These are phyloP conservation scores for Leptinotarsa tumamoca DNA, from an alignment of 2,888 invertebrate genomes.

Conservation along the genomic window DNA sequence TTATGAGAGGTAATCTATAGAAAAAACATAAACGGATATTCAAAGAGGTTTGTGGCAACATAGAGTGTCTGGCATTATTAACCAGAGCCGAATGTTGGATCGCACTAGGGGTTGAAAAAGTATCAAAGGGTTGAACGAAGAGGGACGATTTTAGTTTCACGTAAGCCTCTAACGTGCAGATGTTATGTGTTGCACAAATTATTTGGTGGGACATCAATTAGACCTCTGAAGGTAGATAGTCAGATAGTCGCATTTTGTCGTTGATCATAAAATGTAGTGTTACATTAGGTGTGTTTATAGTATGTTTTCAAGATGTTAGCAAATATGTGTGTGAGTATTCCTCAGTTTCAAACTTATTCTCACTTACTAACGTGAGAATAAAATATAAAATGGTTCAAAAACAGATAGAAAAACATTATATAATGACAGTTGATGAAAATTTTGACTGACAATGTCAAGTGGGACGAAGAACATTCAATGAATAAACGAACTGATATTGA, in stretches of 20 bases:
- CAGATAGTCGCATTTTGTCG: conserved; percentile 25
- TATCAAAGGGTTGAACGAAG: conserved; percentile 45
- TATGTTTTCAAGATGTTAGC: not conserved
- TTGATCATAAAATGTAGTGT: conserved; percentile 6
- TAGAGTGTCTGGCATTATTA: conserved; percentile 65
- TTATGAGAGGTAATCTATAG: conserved; percentile 61
- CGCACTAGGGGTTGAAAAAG: conserved; percentile 44
- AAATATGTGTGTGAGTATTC: not conserved
- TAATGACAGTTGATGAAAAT: too few relatives aligned
- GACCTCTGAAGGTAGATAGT: conserved; percentile 30
- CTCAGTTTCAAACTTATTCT: too few relatives aligned
- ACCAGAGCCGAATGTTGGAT: conserved; percentile 45
- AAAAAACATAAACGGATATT: conserved; percentile 66
- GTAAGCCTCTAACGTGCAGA: conserved; percentile 56
- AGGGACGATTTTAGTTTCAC: conserved; percentile 44
- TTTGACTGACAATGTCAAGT: too few relatives aligned
- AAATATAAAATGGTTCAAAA: too few relatives aligned
- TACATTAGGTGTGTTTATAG: not conserved
- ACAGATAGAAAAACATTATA: too few relatives aligned
- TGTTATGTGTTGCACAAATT: conserved; percentile 52
- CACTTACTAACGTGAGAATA: too few relatives aligned
- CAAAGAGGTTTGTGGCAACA: conserved; percentile 65
- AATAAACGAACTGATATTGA: too few relatives aligned
- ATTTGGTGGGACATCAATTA: conserved; percentile 41
- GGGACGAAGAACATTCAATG: too few relatives aligned